Conservation (phyloP, 2,888 invertebrate genomes). For the Tetramorium bicarinatum region DNA sequence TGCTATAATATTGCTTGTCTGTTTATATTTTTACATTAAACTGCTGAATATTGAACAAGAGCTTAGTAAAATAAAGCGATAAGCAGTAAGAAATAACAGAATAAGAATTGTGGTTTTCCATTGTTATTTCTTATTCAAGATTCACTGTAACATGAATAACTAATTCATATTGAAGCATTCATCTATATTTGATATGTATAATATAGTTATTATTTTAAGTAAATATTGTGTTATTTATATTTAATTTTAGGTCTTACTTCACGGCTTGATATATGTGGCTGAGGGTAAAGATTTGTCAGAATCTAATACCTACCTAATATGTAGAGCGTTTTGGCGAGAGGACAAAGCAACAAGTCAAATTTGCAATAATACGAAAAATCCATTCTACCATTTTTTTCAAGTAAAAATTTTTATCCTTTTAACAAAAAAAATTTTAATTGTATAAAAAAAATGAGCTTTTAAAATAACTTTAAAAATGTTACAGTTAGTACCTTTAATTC, state of each 20-base stretch:
- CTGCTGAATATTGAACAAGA: background rate
- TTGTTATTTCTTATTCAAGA: background rate
- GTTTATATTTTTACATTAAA: background rate
- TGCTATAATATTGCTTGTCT: background rate
- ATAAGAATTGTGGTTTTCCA: background rate
- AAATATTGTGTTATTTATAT: constrained; percentile 6
- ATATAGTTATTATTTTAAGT: background rate
- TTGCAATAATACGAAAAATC: constrained; percentile 85
- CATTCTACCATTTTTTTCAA: constrained; percentile 87
- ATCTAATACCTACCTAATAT: constrained; percentile 86
- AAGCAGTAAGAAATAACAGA: background rate
- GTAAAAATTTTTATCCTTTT: constrained; percentile 77
- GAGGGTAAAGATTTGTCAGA: constrained; percentile 86
- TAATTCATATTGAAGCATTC: background rate
- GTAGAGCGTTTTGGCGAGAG: constrained; percentile 87
- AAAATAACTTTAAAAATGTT: constrained; percentile 68
- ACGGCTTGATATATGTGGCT: constrained; percentile 87
- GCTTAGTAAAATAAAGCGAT: background rate
- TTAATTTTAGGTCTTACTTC: constrained; percentile 83
- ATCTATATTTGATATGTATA: background rate
- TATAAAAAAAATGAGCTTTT: constrained; percentile 6
- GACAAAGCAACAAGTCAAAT: constrained; percentile 86
- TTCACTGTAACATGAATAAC: background rate
- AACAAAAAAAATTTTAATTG: background rate
- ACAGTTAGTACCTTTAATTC: constrained; percentile 88